Conservation (phyloP, 2,888 invertebrate species). For the Dysmachus trigonus region DNA sequence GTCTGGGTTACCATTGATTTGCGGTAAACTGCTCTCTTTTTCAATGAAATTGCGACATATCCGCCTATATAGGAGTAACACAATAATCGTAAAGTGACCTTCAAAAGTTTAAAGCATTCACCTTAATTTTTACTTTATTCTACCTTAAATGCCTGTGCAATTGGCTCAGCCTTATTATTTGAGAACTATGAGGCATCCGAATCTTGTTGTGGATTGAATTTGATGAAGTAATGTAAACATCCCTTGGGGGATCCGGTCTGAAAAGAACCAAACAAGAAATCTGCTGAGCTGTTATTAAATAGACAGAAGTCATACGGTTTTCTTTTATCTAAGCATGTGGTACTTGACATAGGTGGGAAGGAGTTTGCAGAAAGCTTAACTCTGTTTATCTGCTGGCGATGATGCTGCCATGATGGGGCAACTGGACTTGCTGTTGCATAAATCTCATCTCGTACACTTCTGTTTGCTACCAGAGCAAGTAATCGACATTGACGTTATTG, state of each 20-base stretch:
- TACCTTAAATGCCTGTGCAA: not conserved
- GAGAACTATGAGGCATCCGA: not conserved
- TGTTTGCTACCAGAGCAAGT: not conserved
- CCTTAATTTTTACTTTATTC: not conserved
- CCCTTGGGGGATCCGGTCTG: not conserved
- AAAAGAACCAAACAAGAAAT: not conserved
- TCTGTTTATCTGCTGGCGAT: not conserved
- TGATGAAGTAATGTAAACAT: not conserved
- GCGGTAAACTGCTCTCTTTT: conserved; percentile 32
- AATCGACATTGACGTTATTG: not conserved
- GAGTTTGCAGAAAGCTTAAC: not conserved
- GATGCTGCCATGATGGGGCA: not conserved
- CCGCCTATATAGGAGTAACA: conserved; percentile 1
- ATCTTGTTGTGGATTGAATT: not conserved
- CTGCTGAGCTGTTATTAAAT: not conserved
- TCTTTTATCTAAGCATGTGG: not conserved
- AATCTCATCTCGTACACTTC: not conserved
- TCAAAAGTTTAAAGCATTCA: not conserved
- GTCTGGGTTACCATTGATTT: conserved; percentile 18
- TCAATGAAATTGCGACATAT: conserved; percentile 22
- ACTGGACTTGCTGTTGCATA: not conserved
- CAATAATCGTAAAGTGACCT: conserved; percentile 6
- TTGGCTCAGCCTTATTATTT: not conserved
- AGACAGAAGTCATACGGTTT: not conserved
- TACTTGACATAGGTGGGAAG: not conserved